Conservation (phyloP, 2,888 invertebrate species). For the Papilio protenor region DNA sequence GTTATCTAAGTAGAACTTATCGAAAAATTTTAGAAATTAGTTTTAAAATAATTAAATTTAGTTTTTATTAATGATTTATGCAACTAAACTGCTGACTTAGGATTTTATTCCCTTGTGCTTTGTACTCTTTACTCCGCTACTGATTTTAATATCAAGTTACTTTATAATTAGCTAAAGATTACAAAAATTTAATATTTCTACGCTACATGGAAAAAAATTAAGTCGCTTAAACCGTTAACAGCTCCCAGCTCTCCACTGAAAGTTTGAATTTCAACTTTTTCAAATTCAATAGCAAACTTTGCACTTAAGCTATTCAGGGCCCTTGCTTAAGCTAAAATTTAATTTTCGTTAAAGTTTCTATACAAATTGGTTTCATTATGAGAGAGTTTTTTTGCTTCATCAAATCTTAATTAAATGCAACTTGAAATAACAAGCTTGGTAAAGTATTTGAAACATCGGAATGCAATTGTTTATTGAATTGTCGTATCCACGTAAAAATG, state of each 20-base stretch:
- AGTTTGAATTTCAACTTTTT: constrained; percentile 20
- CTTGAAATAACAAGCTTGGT: neutral
- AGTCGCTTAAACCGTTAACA: constrained; percentile 8
- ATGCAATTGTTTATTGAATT: too few species aligned
- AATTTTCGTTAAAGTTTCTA: constrained; percentile 14
- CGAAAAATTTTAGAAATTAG: too few species aligned
- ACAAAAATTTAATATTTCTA: neutral
- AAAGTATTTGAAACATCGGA: neutral
- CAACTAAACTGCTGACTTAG: too few species aligned
- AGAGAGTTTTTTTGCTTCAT: constrained; percentile 3
- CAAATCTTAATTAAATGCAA: neutral
- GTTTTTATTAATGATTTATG: too few species aligned
- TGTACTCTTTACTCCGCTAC: too few species aligned
- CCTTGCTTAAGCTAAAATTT: constrained; percentile 1
- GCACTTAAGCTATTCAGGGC: constrained; percentile 9
- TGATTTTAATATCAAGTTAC: neutral
- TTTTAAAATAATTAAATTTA: too few species aligned
- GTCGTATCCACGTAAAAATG: too few species aligned
- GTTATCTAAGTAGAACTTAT: too few species aligned
- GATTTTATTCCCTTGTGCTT: too few species aligned
- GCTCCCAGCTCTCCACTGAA: neutral
- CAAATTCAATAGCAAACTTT: constrained; percentile 16
- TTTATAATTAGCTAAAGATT: neutral
- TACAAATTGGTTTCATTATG: constrained; percentile 16
- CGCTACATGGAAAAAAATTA: neutral